These are phyloP conservation scores for Trachelipus rathkii DNA, from an alignment of 1,140 invertebrate species.

Conservation along the genomic window DNA sequence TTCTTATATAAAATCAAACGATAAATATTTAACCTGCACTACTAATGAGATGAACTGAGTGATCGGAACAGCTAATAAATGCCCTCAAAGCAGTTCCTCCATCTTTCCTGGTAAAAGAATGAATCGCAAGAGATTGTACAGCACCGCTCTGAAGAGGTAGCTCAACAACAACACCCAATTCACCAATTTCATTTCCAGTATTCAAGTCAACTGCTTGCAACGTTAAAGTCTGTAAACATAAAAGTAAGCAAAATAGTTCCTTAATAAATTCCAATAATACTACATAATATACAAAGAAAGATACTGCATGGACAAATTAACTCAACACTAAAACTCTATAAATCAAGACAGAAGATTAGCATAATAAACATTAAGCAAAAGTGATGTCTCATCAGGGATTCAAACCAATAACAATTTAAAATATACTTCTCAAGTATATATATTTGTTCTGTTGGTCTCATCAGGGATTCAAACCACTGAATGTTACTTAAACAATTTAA, in stretches of 20 bases:
- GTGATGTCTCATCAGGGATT: too few species aligned
- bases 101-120: constrained; percentile 29
- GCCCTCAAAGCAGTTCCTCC: constrained; percentile 33
- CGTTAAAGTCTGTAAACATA: constrained; percentile 29
- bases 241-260: not conserved
- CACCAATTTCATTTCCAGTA: constrained; percentile 31
- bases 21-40: constrained; percentile 29
- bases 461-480: too few species aligned
- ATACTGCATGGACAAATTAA: too few species aligned
- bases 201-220: constrained; percentile 32
- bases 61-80: constrained; percentile 35
- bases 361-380: too few species aligned
- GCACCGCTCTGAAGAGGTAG: constrained; percentile 33
- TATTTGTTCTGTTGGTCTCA: too few species aligned
- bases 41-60: constrained; percentile 35
- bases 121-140: constrained; percentile 26
- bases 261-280: not conserved
- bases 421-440: too few species aligned
- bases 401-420: too few species aligned
- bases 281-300: too few species aligned
- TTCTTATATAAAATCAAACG: too few species aligned
- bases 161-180: constrained; percentile 36
- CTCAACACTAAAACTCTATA: too few species aligned
- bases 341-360: too few species aligned
- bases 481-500: too few species aligned